A percentile compares a stretch with the other conserved stretches of the same genome.
Conservation (phyloP, 2,888 invertebrate genomes). For the Cryptocheilus praepositus region DNA sequence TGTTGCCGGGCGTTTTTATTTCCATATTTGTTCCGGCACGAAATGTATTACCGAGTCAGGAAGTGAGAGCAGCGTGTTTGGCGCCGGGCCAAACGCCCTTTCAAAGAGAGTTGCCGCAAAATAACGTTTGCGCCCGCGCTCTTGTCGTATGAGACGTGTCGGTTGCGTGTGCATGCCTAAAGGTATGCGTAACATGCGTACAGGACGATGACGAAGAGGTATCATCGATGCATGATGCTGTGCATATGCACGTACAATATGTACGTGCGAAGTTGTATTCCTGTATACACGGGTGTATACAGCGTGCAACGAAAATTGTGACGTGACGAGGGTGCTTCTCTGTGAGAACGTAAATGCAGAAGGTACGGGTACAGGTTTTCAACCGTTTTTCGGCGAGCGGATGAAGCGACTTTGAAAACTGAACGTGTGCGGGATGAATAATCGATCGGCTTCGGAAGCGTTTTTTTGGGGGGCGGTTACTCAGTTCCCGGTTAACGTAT, state of each 20-base stretch:
- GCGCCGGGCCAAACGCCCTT: slow-evolving; percentile 44
- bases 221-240: no score
- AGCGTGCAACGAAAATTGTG: not conserved
- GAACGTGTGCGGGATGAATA: not conserved
- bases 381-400: not conserved
- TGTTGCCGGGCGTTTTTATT: slow-evolving; percentile 16
- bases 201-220: no score
- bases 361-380: no score
- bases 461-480: not conserved
- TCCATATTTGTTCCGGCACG: slow-evolving; percentile 34
- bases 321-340: no score
- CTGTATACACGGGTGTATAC: not conserved
- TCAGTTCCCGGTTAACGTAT: no score
- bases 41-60: slow-evolving; percentile 47
- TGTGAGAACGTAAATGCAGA: no score
- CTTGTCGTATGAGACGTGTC: no score
- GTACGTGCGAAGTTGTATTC: no score
- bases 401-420: not conserved
- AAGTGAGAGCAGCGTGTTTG: slow-evolving; percentile 48
- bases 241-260: no score
- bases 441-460: not conserved
- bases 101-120: slow-evolving; percentile 42
- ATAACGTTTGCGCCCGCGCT: slow-evolving; percentile 24
- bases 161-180: no score
- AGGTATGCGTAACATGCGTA: no score